phyloP scores from a whole-genome alignment of 1,140 invertebrate genomes.

The Hycleus cichorii region DNA sequence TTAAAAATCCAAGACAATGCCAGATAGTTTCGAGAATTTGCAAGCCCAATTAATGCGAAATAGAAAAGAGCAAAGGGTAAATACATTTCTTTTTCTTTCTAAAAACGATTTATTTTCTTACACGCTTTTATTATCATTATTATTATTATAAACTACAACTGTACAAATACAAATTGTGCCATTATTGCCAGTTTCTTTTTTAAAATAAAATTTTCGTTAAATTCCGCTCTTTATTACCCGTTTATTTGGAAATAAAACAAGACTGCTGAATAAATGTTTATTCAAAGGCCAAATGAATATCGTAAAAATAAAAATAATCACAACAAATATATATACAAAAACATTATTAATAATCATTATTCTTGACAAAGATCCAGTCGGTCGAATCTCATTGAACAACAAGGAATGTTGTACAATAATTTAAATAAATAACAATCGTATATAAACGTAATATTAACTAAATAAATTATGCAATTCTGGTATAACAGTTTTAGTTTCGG shows the following conservation, averaged over 20 bases:
- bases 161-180: background rate
- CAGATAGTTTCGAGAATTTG: too few relatives aligned
- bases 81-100: too few relatives aligned
- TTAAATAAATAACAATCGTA: constrained; percentile 17
- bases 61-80: too few relatives aligned
- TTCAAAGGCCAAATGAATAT: background rate
- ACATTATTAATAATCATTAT: constrained; percentile 1
- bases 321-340: constrained; percentile 21
- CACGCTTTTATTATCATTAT: too few relatives aligned
- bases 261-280: background rate
- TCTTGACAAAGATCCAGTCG: constrained; percentile 7
- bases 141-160: too few relatives aligned
- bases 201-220: too few relatives aligned
- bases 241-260: background rate
- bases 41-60: too few relatives aligned
- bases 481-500: constrained; percentile 42
- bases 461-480: constrained; percentile 27
- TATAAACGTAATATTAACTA: constrained; percentile 24
- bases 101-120: too few relatives aligned
- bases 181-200: background rate
- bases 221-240: too few relatives aligned
- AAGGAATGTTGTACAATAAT: constrained; percentile 29
- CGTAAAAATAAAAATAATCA: constrained; percentile 14
- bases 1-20: background rate
- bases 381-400: constrained; percentile 20